phyloP scores from a whole-genome alignment of 2,113 vertebrate species.

The Erpornis zantholeuca region DNA sequence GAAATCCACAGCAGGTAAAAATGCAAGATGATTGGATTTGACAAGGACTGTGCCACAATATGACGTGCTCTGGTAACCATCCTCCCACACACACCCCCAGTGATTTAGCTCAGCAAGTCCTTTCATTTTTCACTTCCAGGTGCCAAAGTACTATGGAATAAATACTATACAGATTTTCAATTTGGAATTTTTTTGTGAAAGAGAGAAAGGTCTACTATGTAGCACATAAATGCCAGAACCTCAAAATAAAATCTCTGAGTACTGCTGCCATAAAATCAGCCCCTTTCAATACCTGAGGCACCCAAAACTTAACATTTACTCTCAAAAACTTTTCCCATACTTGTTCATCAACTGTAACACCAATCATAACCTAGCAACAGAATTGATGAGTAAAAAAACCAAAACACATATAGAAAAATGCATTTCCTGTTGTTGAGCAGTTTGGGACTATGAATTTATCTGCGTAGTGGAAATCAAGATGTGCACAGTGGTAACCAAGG shows the following conservation, averaged over 20 bases:
- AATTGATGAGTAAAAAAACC: background rate
- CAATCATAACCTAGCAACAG: background rate
- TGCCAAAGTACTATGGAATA: background rate
- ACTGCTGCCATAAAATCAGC: background rate
- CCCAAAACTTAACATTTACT: background rate
- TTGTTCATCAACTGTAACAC: background rate
- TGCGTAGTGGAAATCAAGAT: background rate
- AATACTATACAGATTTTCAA: background rate
- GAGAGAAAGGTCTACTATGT: background rate
- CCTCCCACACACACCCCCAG: background rate
- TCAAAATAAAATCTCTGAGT: background rate
- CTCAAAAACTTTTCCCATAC: background rate
- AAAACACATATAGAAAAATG: background rate
- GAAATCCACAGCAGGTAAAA: background rate
- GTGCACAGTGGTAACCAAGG: background rate
- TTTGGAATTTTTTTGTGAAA: background rate
- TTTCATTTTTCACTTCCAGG: background rate
- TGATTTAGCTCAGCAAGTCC: background rate
- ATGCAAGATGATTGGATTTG: fast-evolving
- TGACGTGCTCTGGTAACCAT: fast-evolving
- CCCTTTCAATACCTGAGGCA: background rate
- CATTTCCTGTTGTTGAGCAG: background rate
- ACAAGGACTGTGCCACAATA: fast-evolving
- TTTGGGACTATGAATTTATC: background rate
- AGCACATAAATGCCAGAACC: background rate